These are phyloP conservation scores for Mylabris phalerata DNA, from an alignment of 1,140 invertebrate species.

Conservation along the genomic window DNA sequence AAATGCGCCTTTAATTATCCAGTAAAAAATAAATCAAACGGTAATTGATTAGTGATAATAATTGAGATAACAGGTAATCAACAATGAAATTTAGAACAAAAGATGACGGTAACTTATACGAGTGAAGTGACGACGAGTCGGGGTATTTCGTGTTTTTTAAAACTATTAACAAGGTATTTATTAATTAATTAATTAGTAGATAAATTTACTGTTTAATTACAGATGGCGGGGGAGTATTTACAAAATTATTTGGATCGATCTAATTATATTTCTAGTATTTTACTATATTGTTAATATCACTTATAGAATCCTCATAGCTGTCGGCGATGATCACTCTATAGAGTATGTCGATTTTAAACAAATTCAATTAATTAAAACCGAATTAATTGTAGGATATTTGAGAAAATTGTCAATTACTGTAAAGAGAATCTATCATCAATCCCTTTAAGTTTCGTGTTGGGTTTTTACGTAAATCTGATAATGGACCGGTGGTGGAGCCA, in stretches of 20 bases:
- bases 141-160: slow-evolving; percentile 22
- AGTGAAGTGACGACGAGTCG: slow-evolving; percentile 22
- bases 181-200: neutral
- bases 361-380: no score
- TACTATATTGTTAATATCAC: slow-evolving; percentile 55
- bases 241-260: slow-evolving; percentile 65
- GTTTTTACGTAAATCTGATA: slow-evolving; percentile 80
- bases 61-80: no score
- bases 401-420: slow-evolving; percentile 58
- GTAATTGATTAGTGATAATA: no score
- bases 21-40: no score
- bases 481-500: slow-evolving; percentile 92
- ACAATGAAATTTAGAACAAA: neutral
- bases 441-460: slow-evolving; percentile 61
- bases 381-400: slow-evolving; percentile 46
- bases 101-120: slow-evolving; percentile 29
- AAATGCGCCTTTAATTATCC: no score
- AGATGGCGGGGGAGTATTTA: slow-evolving; percentile 70
- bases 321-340: slow-evolving; percentile 45
- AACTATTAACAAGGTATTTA: slow-evolving; percentile 22
- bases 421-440: slow-evolving; percentile 61
- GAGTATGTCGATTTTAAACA: slow-evolving; percentile 34
- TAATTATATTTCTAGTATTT: slow-evolving; percentile 54
- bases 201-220: neutral
- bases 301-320: slow-evolving; percentile 46